These are phyloP conservation scores for Octopus sinensis DNA, from an alignment of 1,140 invertebrate species.

Conservation along the genomic window DNA sequence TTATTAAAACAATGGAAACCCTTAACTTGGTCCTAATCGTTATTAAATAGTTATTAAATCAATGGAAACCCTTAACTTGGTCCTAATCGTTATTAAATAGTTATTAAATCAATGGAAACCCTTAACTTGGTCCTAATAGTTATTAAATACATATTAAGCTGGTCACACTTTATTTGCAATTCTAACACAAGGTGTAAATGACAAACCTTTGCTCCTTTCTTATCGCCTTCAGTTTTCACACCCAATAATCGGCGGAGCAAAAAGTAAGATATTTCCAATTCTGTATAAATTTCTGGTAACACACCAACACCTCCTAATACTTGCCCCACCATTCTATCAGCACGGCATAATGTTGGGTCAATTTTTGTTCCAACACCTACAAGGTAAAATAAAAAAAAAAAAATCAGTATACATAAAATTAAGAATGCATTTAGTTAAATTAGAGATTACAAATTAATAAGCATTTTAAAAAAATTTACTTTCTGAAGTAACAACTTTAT, in stretches of 20 bases:
- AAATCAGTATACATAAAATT: neutral
- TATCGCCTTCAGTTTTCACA: conserved; percentile 96
- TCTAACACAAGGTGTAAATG: too few species aligned
- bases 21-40: too few species aligned
- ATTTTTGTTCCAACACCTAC: conserved; percentile 96
- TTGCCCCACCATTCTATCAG: conserved; percentile 96
- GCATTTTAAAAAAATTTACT: too few species aligned
- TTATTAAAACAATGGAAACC: too few species aligned
- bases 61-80: too few species aligned
- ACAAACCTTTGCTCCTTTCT: conserved; percentile 91
- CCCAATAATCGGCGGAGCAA: conserved; percentile 90
- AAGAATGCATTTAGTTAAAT: neutral
- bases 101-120: too few species aligned
- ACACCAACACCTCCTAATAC: conserved; percentile 96
- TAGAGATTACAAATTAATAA: neutral
- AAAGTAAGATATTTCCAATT: conserved; percentile 98
- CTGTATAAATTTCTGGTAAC: conserved; percentile 95
- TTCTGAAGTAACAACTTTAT: too few species aligned
- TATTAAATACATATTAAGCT: too few species aligned
- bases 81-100: too few species aligned
- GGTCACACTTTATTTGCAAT: too few species aligned
- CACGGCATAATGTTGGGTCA: conserved; percentile 95
- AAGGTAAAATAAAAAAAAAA: conserved; percentile 21
- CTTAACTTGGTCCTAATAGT: too few species aligned
- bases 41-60: too few species aligned